Conservation (phyloP, 2,888 invertebrate genomes). For the Eilema sororculum region DNA sequence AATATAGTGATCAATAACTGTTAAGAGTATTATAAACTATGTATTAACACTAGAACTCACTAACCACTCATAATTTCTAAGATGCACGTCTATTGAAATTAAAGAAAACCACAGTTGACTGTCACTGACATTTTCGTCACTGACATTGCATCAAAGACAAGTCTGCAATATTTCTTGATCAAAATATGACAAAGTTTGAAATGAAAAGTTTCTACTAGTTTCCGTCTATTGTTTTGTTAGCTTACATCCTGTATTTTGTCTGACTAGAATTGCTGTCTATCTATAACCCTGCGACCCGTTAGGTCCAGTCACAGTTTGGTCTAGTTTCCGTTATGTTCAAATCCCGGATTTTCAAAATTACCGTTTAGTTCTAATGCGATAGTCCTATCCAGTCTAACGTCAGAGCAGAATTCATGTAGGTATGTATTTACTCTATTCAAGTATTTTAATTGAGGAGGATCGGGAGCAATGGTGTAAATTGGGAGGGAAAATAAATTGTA, state of each 20-base stretch:
- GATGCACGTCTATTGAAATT: constrained; percentile 3
- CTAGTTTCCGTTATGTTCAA: background rate
- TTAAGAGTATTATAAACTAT: background rate
- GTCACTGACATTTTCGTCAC: constrained; percentile 7
- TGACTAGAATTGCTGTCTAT: background rate
- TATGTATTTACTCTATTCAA: background rate
- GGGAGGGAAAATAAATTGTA: background rate
- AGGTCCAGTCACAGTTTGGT: background rate
- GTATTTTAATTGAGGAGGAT: no score
- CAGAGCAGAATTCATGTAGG: background rate
- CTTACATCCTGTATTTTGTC: background rate
- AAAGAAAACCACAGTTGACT: background rate
- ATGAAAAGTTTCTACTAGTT: background rate
- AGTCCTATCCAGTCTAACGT: background rate
- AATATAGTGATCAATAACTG: background rate
- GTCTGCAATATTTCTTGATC: background rate
- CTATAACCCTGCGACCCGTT: background rate
- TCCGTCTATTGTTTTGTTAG: background rate
- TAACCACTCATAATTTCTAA: constrained; percentile 14
- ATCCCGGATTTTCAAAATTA: background rate
- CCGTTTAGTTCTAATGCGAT: background rate
- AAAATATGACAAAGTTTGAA: background rate
- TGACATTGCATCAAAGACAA: constrained; percentile 11
- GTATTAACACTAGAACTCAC: background rate
- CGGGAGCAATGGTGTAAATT: no score